A percentile compares a stretch with the other conserved stretches of the same genome.
phyloP scores from a whole-genome alignment of 2,113 vertebrate species.

The Aythya baeri region DNA sequence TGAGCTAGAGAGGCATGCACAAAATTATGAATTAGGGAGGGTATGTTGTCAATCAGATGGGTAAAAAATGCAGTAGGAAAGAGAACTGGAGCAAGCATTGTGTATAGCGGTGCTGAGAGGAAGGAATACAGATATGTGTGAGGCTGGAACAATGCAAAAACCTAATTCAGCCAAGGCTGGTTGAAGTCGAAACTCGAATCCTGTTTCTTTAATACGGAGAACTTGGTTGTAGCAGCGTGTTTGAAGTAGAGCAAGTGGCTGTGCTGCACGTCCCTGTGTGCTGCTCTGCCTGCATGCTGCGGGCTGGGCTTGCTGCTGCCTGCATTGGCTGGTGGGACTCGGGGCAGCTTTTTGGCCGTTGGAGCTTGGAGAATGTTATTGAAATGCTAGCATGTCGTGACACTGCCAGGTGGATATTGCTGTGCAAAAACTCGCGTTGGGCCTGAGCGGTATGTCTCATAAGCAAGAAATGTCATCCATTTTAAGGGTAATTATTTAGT shows the following conservation, averaged over 20 bases:
- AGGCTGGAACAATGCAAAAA: neutral
- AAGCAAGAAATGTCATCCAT: neutral
- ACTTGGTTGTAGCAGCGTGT: neutral
- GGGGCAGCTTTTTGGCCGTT: neutral
- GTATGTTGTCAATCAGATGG: neutral
- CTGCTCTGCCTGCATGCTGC: neutral
- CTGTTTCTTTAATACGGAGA: neutral
- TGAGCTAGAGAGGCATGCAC: neutral
- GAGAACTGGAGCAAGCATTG: neutral
- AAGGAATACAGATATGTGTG: neutral
- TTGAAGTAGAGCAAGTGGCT: neutral
- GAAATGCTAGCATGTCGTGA: conserved; percentile 6
- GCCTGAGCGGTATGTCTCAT: neutral
- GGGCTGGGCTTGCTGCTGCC: neutral
- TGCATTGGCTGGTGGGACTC: neutral
- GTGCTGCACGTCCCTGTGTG: neutral
- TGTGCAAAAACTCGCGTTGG: neutral
- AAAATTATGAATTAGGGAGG: neutral
- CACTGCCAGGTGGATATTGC: neutral
- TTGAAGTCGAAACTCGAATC: neutral
- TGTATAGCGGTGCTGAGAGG: neutral
- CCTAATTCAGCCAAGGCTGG: neutral
- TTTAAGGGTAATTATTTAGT: neutral
- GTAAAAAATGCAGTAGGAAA: neutral
- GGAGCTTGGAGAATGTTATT: conserved; percentile 34